Conservation (phyloP, 2,797 vertebrate genomes). For the Rhynchonycteris naso region DNA sequence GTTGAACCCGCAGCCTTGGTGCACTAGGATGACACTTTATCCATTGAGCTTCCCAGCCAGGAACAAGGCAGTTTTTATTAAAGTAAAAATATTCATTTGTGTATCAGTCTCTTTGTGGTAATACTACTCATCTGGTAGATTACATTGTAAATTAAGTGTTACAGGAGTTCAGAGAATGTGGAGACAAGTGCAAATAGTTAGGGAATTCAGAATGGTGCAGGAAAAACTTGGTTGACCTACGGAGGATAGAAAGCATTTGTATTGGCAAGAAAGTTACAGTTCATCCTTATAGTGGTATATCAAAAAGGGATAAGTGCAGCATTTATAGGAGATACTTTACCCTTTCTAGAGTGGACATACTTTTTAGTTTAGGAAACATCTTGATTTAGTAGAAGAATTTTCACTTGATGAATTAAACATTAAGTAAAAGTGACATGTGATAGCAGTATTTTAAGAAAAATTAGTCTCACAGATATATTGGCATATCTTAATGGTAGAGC, state of each 20-base stretch:
- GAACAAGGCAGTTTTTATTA: not conserved
- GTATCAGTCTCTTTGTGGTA: not conserved
- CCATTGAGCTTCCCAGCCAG: too few species aligned
- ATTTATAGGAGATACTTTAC: not conserved
- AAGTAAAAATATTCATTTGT: slow-evolving; percentile 11
- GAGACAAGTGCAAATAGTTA: not conserved
- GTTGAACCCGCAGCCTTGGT: too few species aligned
- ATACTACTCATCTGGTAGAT: not conserved
- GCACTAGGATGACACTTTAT: too few species aligned
- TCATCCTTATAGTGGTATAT: not conserved
- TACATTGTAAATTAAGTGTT: not conserved
- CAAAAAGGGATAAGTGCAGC: not conserved
- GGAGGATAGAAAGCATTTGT: not conserved
- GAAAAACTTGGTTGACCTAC: not conserved
- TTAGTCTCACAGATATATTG: not conserved
- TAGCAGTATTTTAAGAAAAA: slow-evolving; percentile 2
- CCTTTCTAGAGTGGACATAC: not conserved
- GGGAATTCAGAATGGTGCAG: not conserved
- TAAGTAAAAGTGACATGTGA: not conserved
- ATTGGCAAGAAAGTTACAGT: not conserved
- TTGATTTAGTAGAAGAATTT: not conserved
- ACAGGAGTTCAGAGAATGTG: not conserved
- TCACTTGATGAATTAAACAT: not conserved
- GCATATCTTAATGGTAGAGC: not conserved
- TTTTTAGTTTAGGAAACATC: not conserved